Evolutionary conservation across 2,888 invertebrate species (phyloP).

Genomic region (Leptopilina drosophilae): DNA sequence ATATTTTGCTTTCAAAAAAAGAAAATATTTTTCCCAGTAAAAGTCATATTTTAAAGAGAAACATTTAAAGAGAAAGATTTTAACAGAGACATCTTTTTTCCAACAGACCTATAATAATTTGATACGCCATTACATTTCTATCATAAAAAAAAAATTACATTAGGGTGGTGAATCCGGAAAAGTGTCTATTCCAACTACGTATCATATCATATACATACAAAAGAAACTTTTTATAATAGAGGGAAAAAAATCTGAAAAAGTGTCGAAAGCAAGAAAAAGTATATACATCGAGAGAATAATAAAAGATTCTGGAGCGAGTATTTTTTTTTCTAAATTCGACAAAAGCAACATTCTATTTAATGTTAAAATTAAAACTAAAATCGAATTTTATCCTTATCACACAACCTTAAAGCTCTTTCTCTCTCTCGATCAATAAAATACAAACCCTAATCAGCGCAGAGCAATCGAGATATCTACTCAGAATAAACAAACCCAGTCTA

Average conservation of each 20-base stretch:
- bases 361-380: neutral
- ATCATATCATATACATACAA: neutral
- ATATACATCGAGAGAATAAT: neutral
- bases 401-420: neutral
- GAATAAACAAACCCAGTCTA: constrained; percentile 7
- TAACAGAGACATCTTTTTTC: too few species aligned
- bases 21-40: too few species aligned
- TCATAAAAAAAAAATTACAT: neutral
- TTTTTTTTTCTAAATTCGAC: neutral
- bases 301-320: neutral
- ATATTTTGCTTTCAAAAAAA: too few species aligned
- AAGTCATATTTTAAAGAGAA: too few species aligned
- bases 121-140: neutral
- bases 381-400: constrained; percentile 9
- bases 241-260: neutral
- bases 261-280: too few species aligned
- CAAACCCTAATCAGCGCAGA: constrained; percentile 20
- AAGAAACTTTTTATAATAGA: neutral
- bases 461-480: constrained; percentile 20
- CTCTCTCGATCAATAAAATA: constrained; percentile 15
- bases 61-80: too few species aligned
- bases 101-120: too few species aligned
- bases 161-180: neutral
- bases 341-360: neutral
- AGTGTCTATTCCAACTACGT: neutral